A percentile compares a stretch with the other conserved stretches of the same genome.
Conservation (phyloP, 2,113 vertebrate species). For the Megaleporinus macrocephalus region DNA sequence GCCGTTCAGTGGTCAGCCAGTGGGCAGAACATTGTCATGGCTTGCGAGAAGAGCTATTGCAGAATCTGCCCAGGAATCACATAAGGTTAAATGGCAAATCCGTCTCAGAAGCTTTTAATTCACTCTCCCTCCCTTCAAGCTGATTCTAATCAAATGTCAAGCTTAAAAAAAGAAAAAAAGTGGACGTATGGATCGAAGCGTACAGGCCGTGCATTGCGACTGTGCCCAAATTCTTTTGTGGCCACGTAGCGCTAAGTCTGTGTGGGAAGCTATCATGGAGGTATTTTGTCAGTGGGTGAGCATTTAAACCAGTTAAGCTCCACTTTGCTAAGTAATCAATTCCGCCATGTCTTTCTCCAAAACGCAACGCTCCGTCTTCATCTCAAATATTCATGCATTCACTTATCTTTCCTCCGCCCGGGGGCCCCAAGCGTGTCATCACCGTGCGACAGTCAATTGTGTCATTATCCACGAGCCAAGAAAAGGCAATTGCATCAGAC, state of each 20-base stretch:
- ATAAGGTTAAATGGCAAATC: slow-evolving; percentile 15
- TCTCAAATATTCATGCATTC: slow-evolving; percentile 43
- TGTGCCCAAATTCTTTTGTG: background rate
- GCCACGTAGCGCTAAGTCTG: slow-evolving; percentile 14
- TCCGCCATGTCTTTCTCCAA: slow-evolving; percentile 15
- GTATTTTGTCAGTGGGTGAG: slow-evolving; percentile 34
- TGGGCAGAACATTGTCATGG: slow-evolving; percentile 28
- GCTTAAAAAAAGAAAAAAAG: background rate
- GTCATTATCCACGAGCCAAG: background rate
- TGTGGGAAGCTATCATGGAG: background rate
- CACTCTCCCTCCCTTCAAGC: background rate
- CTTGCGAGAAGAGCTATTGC: background rate
- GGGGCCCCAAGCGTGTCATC: slow-evolving; percentile 7
- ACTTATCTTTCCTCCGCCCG: slow-evolving; percentile 14
- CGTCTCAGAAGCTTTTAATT: background rate
- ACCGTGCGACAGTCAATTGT: slow-evolving; percentile 6
- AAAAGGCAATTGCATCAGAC: slow-evolving; percentile 21
- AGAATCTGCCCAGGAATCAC: background rate
- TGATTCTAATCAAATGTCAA: background rate
- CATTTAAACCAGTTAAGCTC: slow-evolving; percentile 41
- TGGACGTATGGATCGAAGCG: background rate
- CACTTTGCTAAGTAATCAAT: slow-evolving; percentile 37
- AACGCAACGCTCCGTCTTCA: slow-evolving; percentile 23
- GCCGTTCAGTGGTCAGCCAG: slow-evolving; percentile 14
- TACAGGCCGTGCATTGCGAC: background rate